Evolutionary conservation across 2,888 invertebrate genomes (phyloP), one percentile per base, ranked within the genome.

Genomic region (Scotopteryx bipunctaria): DNA sequence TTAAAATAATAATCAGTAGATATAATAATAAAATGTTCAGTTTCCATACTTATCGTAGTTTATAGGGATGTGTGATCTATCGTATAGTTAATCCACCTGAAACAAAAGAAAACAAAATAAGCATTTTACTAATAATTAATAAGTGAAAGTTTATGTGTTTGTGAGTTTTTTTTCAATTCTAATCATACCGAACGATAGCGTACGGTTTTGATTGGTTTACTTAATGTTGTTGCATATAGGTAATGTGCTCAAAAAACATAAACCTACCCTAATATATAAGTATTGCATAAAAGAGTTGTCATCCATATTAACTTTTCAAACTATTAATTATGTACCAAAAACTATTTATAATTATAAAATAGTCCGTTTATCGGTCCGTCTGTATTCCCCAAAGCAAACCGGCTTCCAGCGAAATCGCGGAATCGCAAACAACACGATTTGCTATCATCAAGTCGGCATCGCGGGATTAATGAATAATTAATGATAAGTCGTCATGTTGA

Each of bases 11-110:
- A 63, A 58, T 63, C 6, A 25, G 3, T 25, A 9, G 9, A 9
- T 2, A 2, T 9, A 4, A 3, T 27, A 4, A 11, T 2, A 27
- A 27, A 11, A 27, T 21, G 27, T 27, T 14, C 51, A 61, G 57
- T 67, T 59, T 61, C 61, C 80, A 78, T 83, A 83, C 83, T 83
- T 81, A 78, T 83, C 74, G 71, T 56, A 67, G 60, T 57, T 65
- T 42, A 44, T 19, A 44, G 48, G 29, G 25, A 50, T 60, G 55
- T 48, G 59, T 56, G 66, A 62, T 66, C 69, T 68, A 78, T 67
- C 70, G 71, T 68, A 71, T 77, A 72, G 61, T 76, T 64, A 77
- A 83, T 81, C 80, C 85, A 86, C 84, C 86, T 86, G 86, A 61
- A 86, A 86, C 86, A 86, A 84, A 73, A 44, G 50, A 71, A 66